Evolutionary conservation across 1,140 invertebrate genomes (phyloP), one percentile per base, ranked within the genome.

Genomic region (Oncopodura yosiiana): DNA sequence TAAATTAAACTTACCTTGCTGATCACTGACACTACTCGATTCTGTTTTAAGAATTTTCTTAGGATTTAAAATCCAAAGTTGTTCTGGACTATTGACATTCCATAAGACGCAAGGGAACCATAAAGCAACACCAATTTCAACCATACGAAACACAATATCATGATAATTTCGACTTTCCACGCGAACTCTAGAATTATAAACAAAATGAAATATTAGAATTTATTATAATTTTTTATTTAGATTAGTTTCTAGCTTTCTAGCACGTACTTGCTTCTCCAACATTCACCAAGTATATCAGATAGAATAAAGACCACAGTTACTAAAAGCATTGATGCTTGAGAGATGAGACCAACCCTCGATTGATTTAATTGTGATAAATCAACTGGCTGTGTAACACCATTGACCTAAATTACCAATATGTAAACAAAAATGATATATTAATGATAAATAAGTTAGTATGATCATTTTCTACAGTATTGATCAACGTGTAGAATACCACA

Each of bases 61-160:
- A 12, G 90, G 91, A 77, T 94, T 94, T 54, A 94, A 72, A 66
- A 94, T 85, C 91, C 90, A 94, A 41, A 94, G 73, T 70, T 89
- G 83, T 66, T 92, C 87, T n/a, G 90, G 90, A 51, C 79, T 76
- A 61, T 89, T 89, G 64, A 86, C 93, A 72, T 94, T 94, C 91
- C 91, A 94, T 24, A 94, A 75, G 14, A 87, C 86, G 73, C 90
- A 94, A 2, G 90, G 90, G 72, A 94, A 94, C 90, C 91, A 94
- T 58, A 94, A 69, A 54, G 84, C 86, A 43, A 93, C 87, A n/a
- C 88, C 90, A 61, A 94, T 85, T 77, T 94, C 91, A 44, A 87
- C 85, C 37, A 91, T 77, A 19, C 87, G 82, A 70, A 94, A 94
- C 53, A 91, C 79, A 56, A 94, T 77, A 71, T 92, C 87, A 71